phyloP scores from a whole-genome alignment of 2,113 vertebrate species.

The Callorhinus ursinus region DNA sequence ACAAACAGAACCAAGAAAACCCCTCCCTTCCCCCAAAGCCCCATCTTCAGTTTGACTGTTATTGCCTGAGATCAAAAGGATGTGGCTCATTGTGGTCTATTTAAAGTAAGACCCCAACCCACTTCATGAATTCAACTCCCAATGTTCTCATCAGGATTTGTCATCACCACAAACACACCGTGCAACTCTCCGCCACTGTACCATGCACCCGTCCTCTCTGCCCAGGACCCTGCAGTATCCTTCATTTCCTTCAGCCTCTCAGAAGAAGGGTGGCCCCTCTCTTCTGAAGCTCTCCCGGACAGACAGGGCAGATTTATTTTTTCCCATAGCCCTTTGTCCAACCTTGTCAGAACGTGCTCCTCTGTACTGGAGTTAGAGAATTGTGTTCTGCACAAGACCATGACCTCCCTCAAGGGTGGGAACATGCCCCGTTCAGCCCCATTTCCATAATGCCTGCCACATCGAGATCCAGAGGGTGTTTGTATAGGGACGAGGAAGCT shows the following conservation, averaged over 20 bases:
- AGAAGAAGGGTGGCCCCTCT: background rate
- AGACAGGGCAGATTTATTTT: background rate
- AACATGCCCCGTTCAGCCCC: too few species aligned
- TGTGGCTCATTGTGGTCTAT: background rate
- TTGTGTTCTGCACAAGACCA: background rate
- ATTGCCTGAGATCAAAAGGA: background rate
- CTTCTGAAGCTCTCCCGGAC: background rate
- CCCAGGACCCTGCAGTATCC: background rate
- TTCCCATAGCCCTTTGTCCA: background rate
- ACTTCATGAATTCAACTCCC: accelerated
- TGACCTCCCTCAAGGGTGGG: background rate
- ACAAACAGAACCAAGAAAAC: background rate
- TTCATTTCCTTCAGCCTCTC: background rate
- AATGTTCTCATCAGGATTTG: accelerated
- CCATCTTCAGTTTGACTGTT: background rate
- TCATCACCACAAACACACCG: background rate
- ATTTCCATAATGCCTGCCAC: background rate
- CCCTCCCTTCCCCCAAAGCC: accelerated
- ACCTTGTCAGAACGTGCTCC: background rate
- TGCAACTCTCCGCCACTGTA: background rate
- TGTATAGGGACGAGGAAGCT: background rate
- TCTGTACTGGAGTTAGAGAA: background rate
- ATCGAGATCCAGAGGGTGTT: background rate
- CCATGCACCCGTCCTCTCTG: background rate
- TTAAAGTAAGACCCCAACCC: background rate